These are phyloP conservation scores for Eupeodes luniger DNA, from an alignment of 2,888 invertebrate genomes.

Conservation along the genomic window DNA sequence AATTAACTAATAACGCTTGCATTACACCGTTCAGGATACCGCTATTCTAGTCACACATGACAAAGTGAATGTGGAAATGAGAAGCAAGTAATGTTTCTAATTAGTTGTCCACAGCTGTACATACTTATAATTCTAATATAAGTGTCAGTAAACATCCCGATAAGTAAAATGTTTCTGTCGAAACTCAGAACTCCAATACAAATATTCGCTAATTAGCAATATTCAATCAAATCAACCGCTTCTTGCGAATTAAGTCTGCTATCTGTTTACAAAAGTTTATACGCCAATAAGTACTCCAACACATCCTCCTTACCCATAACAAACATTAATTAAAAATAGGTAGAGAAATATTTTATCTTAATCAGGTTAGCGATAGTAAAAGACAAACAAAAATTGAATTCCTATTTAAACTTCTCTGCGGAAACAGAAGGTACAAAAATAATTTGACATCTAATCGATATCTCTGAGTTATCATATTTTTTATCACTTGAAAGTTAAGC, in stretches of 20 bases:
- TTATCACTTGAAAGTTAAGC: neutral
- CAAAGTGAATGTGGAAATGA: too few species aligned
- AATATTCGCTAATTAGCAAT: too few species aligned
- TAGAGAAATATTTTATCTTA: neutral
- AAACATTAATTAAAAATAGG: neutral
- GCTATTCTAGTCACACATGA: too few species aligned
- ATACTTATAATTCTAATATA: too few species aligned
- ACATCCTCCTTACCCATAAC: neutral
- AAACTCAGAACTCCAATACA: too few species aligned
- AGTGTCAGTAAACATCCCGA: too few species aligned
- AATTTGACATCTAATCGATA: constrained; percentile 14
- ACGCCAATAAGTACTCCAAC: neutral
- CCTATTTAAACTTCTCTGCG: too few species aligned
- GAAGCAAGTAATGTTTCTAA: too few species aligned
- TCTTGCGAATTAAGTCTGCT: neutral
- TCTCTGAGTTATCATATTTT: neutral
- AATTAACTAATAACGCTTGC: too few species aligned
- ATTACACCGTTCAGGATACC: too few species aligned
- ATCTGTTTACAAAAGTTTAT: neutral
- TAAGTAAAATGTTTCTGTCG: too few species aligned
- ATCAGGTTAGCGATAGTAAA: neutral
- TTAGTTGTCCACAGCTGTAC: too few species aligned
- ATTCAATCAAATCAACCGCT: neutral
- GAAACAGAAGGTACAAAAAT: neutral
- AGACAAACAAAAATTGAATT: neutral